These are phyloP conservation scores for Tipula unca DNA, from an alignment of 2,888 invertebrate species.

Conservation along the genomic window DNA sequence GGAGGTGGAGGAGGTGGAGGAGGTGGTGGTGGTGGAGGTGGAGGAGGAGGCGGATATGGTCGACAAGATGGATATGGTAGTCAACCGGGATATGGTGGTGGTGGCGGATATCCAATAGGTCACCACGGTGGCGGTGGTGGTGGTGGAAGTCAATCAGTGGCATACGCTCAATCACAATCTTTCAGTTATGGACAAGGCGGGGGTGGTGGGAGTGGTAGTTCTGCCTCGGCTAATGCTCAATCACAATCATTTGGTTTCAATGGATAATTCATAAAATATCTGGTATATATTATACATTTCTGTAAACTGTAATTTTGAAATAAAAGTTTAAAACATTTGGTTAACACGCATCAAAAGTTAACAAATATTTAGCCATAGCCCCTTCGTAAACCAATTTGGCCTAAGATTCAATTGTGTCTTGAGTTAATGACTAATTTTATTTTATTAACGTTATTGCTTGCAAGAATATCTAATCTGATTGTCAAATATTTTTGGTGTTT, in stretches of 20 bases:
- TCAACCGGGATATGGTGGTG: not conserved
- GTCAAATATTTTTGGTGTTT: too few relatives aligned
- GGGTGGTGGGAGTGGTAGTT: not conserved
- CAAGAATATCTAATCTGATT: too few relatives aligned
- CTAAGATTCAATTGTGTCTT: too few relatives aligned
- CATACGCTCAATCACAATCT: not conserved
- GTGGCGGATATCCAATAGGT: not conserved
- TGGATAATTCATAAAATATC: not conserved
- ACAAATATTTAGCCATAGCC: too few relatives aligned
- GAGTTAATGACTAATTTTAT: too few relatives aligned
- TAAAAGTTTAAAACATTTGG: not conserved
- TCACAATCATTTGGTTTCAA: not conserved
- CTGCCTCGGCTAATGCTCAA: not conserved
- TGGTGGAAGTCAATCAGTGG: not conserved
- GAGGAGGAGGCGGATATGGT: not conserved
- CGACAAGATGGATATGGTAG: not conserved
- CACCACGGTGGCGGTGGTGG: not conserved
- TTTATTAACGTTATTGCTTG: too few relatives aligned
- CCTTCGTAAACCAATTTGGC: too few relatives aligned
- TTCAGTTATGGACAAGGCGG: not conserved
- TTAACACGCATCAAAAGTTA: too few relatives aligned
- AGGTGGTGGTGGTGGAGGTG: not conserved
- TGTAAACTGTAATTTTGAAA: not conserved
- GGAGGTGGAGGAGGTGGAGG: not conserved
- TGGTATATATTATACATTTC: not conserved